Evolutionary conservation across 2,113 vertebrate genomes (phyloP).

Genomic region (Petaurus breviceps): DNA sequence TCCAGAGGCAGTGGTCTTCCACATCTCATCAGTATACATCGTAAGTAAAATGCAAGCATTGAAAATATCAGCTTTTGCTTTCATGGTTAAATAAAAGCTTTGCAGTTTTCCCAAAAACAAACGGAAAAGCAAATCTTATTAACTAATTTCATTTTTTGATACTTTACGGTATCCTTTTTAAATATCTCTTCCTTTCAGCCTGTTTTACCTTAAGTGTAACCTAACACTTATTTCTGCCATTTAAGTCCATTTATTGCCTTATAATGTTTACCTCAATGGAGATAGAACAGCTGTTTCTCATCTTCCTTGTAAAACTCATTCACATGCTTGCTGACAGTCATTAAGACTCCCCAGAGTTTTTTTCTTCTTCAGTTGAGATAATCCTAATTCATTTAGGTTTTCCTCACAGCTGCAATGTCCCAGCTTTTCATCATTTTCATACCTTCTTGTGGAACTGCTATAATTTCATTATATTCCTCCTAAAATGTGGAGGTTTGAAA

Average conservation of each 20-base stretch:
- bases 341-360: not conserved
- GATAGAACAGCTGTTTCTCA: not conserved
- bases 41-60: not conserved
- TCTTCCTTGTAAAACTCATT: not conserved
- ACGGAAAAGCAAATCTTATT: not conserved
- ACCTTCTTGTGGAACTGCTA: not conserved
- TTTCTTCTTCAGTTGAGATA: not conserved
- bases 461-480: not conserved
- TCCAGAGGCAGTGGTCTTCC: not conserved
- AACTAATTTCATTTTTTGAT: not conserved
- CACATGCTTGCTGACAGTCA: not conserved
- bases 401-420: not conserved
- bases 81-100: not conserved
- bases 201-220: not conserved
- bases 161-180: not conserved
- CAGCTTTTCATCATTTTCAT: not conserved
- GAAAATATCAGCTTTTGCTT: not conserved
- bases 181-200: not conserved
- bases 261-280: not conserved
- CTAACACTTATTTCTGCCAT: not conserved
- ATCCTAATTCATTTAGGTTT: not conserved
- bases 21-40: not conserved
- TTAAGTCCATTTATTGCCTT: not conserved
- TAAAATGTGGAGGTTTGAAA: not conserved
- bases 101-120: not conserved